Conservation (phyloP, 2,113 vertebrate species). For the Rhea americana region DNA sequence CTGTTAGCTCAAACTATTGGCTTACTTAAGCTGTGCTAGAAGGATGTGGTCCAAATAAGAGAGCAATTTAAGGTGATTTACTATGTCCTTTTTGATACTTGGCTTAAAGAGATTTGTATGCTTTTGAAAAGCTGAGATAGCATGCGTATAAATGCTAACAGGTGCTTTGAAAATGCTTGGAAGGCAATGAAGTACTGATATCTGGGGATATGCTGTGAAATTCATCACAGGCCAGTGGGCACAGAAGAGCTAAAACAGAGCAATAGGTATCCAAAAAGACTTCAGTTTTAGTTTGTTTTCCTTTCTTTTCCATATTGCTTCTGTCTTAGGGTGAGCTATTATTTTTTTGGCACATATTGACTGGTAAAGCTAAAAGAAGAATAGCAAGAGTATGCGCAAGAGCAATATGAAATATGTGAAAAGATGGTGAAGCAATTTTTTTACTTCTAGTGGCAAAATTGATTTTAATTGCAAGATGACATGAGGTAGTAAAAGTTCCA, state of each 20-base stretch:
- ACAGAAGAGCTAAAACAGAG: not conserved
- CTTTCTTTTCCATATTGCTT: not conserved
- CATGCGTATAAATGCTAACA: not conserved
- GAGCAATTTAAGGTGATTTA: conserved; percentile 5
- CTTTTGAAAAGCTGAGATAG: not conserved
- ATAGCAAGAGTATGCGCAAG: not conserved
- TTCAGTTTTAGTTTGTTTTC: not conserved
- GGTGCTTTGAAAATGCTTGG: not conserved
- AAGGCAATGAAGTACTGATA: not conserved
- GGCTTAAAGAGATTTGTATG: not conserved
- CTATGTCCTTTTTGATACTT: not conserved
- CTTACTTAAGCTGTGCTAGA: not conserved
- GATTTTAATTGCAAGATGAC: not conserved
- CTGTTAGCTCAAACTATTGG: not conserved
- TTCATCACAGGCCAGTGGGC: not conserved
- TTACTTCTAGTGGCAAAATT: not conserved
- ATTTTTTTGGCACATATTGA: not conserved
- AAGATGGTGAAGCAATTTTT: not conserved
- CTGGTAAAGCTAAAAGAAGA: not conserved
- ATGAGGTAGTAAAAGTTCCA: not conserved
- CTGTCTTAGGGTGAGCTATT: not conserved
- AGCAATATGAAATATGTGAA: not conserved
- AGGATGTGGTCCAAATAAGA: not conserved
- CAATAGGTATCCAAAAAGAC: not conserved
- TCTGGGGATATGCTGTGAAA: not conserved